Base-by-base conservation (phyloP, 92 coral and sea anemone genomes). In the Phenganax subtilis region DNA sequence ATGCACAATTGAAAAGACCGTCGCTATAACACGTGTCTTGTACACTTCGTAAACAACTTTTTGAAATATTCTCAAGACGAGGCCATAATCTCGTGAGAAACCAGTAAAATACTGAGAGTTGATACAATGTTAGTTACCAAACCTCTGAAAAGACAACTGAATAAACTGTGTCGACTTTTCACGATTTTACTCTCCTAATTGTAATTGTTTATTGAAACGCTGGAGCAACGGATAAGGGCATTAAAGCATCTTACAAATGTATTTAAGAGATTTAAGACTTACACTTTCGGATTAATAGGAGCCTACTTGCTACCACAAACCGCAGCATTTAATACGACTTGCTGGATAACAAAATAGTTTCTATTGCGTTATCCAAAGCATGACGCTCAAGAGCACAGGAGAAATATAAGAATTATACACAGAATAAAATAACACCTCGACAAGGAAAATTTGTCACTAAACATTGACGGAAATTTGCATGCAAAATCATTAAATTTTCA, bases 401-500 rank as follows among this genome's bases (percentile, higher is more conserved):
- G 47, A 2, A 37, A 37, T 37, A 37, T 37, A 37, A 5, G 47
- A 37, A 37, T 37, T 37, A 6, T 30, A 3, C 53, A 12, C 47
- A 25, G 1, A 68, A 37, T 30, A 68, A 37, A 17, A 29, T 68
- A 8, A 6, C 37, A 37, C 0, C 30, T 0, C 54, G 9, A 10
- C 47, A 5, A 68, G 47, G 47, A 9, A 68, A 64, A 28, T 9
- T 68, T 68, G 73, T n/a, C 53, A 68, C 25, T 7, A 10, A 37
- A 68, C 31, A 68, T 68, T 2, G 73, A 53, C 9, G 47, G 16
- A 37, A 79, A 79, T 79, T 79, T 61, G 83, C 83, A 79, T 79
- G 83, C n/a, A 16, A 47, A n/a, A 63, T 63, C 83, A 79, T 79
- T 79, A 79, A 79, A 63, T 16, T 79, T 79, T 79, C 57, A 79